A percentile compares a stretch with the other conserved stretches of the same genome.
phyloP scores from a whole-genome alignment of 2,113 vertebrate genomes.

The Capreolus pygargus region DNA sequence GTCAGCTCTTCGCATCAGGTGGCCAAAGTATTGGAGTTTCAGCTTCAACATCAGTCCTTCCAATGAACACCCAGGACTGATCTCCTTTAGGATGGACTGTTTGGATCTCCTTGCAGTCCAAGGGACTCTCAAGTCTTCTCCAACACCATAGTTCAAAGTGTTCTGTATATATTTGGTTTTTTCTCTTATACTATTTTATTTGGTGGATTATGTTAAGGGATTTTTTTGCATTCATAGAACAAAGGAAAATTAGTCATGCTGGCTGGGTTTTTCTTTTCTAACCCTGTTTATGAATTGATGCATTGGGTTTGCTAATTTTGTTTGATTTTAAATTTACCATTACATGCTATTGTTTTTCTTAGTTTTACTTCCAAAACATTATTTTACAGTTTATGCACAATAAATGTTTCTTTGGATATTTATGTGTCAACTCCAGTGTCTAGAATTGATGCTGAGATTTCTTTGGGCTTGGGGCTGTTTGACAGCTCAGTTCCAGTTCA shows the following conservation, averaged over 20 bases:
- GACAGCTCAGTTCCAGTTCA: background rate
- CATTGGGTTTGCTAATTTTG: background rate
- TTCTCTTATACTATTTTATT: background rate
- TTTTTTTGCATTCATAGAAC: background rate
- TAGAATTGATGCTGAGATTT: constrained; percentile 9
- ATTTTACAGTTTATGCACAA: background rate
- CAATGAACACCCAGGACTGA: background rate
- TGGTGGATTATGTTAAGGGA: background rate
- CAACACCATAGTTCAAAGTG: background rate
- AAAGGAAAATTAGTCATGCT: background rate
- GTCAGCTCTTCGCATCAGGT: background rate
- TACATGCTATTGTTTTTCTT: background rate
- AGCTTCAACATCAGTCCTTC: background rate
- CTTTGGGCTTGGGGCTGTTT: background rate
- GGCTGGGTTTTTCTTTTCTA: background rate
- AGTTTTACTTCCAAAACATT: background rate
- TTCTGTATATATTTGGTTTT: background rate
- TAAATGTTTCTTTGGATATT: background rate
- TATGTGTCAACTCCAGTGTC: background rate
- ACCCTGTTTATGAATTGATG: background rate
- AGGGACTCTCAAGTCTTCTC: background rate
- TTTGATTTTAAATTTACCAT: background rate
- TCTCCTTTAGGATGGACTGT: background rate
- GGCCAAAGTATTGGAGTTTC: background rate
- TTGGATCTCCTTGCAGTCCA: background rate